Conservation (phyloP, 1,140 invertebrate species). For the Drosophila paulistorum region DNA sequence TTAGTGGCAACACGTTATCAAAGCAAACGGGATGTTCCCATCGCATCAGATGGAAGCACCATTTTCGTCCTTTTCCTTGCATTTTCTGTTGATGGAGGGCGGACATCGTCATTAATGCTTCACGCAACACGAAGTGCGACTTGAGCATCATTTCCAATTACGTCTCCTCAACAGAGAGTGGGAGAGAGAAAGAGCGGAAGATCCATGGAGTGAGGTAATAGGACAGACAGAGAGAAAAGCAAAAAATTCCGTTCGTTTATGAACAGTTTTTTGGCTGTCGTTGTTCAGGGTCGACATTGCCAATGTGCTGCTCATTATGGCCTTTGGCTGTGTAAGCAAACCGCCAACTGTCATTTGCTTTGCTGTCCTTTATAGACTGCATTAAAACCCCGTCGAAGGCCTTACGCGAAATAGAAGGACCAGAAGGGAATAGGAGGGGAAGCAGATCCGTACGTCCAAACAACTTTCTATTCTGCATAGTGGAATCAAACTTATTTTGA, state of each 20-base stretch:
- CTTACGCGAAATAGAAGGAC: not conserved
- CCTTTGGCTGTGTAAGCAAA: slow-evolving; percentile 36
- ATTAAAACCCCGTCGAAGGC: slow-evolving; percentile 54
- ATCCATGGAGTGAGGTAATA: too few relatives aligned
- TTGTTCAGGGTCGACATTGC: slow-evolving; percentile 54
- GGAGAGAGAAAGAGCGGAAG: not conserved
- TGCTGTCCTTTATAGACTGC: slow-evolving; percentile 46
- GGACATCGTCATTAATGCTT: slow-evolving; percentile 57
- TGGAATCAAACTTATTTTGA: not conserved
- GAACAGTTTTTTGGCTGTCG: slow-evolving; percentile 43
- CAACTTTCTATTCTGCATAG: not conserved
- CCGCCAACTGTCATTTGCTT: slow-evolving; percentile 60
- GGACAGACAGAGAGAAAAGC: slow-evolving; percentile 11
- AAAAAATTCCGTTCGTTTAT: slow-evolving; percentile 38
- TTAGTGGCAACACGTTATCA: slow-evolving; percentile 62
- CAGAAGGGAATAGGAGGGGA: too few relatives aligned
- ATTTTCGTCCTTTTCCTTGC: slow-evolving; percentile 4
- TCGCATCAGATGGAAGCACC: not conserved
- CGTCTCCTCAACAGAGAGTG: slow-evolving; percentile 24
- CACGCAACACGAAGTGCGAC: slow-evolving; percentile 60
- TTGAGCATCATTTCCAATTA: slow-evolving; percentile 77
- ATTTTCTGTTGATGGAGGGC: slow-evolving; percentile 22
- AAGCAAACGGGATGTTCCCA: slow-evolving; percentile 24
- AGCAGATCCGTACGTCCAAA: not conserved
- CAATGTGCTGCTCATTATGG: slow-evolving; percentile 54